These are phyloP conservation scores for Chaetodon trifascialis DNA, from an alignment of 2,113 vertebrate species.

Conservation along the genomic window DNA sequence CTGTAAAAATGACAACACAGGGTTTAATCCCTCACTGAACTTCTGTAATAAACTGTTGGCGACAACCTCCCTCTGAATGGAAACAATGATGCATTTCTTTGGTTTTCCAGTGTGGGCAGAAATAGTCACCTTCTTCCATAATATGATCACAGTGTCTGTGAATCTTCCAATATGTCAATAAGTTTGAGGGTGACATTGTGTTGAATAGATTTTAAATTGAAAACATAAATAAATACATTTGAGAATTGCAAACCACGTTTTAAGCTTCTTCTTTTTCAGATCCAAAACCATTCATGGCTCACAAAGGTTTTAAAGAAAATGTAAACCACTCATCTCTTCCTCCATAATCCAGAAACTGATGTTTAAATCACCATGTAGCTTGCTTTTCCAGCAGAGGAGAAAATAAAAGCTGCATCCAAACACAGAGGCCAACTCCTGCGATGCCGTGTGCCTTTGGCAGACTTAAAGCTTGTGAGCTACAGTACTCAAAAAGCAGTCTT, in stretches of 20 bases:
- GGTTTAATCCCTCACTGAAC: background rate
- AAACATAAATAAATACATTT: slow-evolving; percentile 8
- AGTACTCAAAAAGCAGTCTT: background rate
- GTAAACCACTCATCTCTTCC: background rate
- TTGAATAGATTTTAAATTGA: slow-evolving; percentile 7
- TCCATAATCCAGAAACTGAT: background rate
- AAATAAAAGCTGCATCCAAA: background rate
- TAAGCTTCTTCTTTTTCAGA: background rate
- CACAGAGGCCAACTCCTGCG: background rate
- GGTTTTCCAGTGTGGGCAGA: slow-evolving; percentile 36
- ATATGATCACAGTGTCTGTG: slow-evolving; percentile 16
- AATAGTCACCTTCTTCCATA: slow-evolving; percentile 1
- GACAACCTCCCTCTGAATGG: background rate
- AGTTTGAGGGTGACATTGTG: background rate
- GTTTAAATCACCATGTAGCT: background rate
- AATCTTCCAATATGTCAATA: background rate
- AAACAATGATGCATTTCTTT: slow-evolving; percentile 29
- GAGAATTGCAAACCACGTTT: background rate
- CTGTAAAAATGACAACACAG: background rate
- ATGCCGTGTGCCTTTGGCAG: background rate
- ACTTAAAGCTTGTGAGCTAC: background rate
- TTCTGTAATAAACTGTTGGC: background rate
- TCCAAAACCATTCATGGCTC: background rate
- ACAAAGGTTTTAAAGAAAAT: background rate
- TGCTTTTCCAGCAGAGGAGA: background rate